Conservation (phyloP, 2,888 invertebrate genomes). For the Crematogaster levior region DNA sequence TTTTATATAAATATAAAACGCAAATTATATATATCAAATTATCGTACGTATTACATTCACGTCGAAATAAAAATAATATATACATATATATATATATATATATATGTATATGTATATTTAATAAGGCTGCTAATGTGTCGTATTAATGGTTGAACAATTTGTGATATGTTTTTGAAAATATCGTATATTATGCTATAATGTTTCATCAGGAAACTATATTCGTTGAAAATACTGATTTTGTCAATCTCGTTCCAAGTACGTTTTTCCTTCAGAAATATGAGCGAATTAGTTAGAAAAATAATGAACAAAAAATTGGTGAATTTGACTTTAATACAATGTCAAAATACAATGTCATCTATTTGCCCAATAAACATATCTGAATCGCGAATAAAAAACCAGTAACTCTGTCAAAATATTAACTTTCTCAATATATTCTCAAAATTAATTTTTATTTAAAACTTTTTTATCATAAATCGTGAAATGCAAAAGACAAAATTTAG, state of each 20-base stretch:
- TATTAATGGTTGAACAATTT: background rate
- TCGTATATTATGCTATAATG: background rate
- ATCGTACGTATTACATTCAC: background rate
- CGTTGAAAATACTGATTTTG: background rate
- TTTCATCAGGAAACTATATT: background rate
- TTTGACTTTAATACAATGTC: conserved; percentile 12
- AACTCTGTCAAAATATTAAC: background rate
- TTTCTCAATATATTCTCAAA: background rate
- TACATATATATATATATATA: background rate
- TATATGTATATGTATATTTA: background rate
- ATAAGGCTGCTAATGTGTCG: background rate
- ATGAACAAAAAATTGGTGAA: conserved; percentile 26
- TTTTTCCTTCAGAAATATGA: background rate
- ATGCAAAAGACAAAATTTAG: background rate
- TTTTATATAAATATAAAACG: conserved; percentile 4
- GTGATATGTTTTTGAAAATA: background rate
- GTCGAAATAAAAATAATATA: background rate
- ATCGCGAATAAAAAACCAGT: background rate
- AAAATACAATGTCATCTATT: background rate
- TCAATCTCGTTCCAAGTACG: background rate
- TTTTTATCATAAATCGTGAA: background rate
- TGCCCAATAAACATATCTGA: background rate
- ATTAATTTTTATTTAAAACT: conserved; percentile 8
- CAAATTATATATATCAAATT: too few relatives aligned
- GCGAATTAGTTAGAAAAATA: conserved; percentile 13